These are phyloP conservation scores for Lophotriccus pileatus DNA, from an alignment of 2,797 vertebrate genomes.

Conservation along the genomic window DNA sequence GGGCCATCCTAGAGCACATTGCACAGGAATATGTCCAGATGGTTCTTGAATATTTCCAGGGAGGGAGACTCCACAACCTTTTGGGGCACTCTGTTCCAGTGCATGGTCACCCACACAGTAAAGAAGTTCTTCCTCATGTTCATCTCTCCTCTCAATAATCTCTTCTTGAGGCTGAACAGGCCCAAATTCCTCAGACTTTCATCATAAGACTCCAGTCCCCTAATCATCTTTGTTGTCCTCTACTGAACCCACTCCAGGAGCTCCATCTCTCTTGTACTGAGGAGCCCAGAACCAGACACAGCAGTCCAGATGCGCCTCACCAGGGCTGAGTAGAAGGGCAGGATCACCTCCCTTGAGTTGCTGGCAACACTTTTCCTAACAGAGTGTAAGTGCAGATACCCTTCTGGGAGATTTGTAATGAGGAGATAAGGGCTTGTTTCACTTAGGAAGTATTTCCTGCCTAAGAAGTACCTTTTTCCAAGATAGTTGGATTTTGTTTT, in stretches of 20 bases:
- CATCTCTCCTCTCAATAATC: background rate
- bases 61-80: background rate
- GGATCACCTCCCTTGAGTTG: rapidly evolving
- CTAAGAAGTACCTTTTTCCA: no score
- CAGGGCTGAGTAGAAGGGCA: background rate
- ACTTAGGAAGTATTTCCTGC: no score
- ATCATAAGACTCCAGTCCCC: background rate
- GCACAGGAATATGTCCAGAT: background rate
- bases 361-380: background rate
- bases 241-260: background rate
- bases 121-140: background rate
- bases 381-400: no score
- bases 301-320: background rate
- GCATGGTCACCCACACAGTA: background rate
- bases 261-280: background rate
- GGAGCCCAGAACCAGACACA: background rate
- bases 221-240: background rate
- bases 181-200: background rate
- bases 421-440: no score
- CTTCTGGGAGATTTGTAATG: no score
- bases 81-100: background rate
- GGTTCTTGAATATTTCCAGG: background rate
- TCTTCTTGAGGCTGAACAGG: no score
- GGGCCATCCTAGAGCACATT: background rate
- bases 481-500: no score